Evolutionary conservation across 1,140 invertebrate species (phyloP), one percentile per base, ranked within the genome.

Genomic region (Achatina immaculata): DNA sequence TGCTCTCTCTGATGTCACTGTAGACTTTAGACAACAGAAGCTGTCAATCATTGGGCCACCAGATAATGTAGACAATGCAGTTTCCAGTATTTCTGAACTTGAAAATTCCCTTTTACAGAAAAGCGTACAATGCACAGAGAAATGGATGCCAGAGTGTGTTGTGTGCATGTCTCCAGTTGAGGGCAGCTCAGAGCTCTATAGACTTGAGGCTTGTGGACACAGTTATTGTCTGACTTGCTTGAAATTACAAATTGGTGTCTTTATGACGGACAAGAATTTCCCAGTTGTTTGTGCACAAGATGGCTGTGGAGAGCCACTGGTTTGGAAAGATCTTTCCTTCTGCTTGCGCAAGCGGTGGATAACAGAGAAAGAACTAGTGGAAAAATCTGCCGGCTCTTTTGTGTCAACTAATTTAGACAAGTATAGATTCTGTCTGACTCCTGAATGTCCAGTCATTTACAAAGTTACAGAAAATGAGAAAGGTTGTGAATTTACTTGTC

Each of bases 191-290:
- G 85, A 87, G 7, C 55, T 89, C 38, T 86, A 86, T 51, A 82
- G 87, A 19, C 81, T 89, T 34, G 86, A 89, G 72, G 72, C 51
- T 1, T 89, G 88, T 84, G 89, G 88, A 0, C 89, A 90, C 83
- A 51, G 86, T 16, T 90, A 89, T 48, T 90, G 89, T 68, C 75
- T 76, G 11, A 83, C 83, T 19, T 90, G 89, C 66, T 19, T 89
- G 4, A 78, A 80, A 24, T 68, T 79, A 24, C 84, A 85, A 72
- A 43, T 88, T 19, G 72, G 75, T 28, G 78, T 62, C 45, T 69
- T 81, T 14, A 58, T 86, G 1, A 58, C 76, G 9, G 81, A 65
- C 28, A 62, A 82, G 65, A 78, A 83, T 0, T 85, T 89, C 38
- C 88, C 89, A 0, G 19, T 88, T 14, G 31, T 58, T 21, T 90